Percentiles rank a stretch among this genome's conserved stretches.
phyloP scores from a whole-genome alignment of 2,888 invertebrate genomes.

The Drosophila putrida region DNA sequence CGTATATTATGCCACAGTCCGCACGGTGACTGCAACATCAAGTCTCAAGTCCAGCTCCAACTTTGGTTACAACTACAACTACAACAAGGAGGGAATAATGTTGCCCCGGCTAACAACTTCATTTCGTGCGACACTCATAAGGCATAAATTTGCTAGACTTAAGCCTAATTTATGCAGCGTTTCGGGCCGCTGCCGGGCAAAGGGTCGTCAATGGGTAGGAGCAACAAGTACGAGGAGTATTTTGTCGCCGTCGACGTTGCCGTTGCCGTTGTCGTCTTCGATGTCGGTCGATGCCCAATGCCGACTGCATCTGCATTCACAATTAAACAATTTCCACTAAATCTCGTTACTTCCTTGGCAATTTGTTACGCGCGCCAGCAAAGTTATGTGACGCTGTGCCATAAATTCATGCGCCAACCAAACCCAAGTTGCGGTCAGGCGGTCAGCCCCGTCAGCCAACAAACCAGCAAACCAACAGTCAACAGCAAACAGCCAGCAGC shows the following conservation, averaged over 20 bases:
- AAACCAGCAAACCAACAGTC: too few relatives aligned
- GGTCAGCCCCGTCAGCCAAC: conserved; percentile 30
- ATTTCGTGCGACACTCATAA: conserved; percentile 83
- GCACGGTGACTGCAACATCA: conserved; percentile 10
- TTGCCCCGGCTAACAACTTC: conserved; percentile 85
- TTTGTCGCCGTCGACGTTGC: conserved; percentile 57
- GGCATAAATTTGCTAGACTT: conserved; percentile 84
- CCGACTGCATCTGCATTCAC: conserved; percentile 82
- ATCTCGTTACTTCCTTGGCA: conserved; percentile 84
- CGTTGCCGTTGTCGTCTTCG: conserved; percentile 8
- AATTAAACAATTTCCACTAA: conserved; percentile 85
- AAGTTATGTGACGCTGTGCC: conserved; percentile 84
- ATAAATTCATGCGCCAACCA: conserved; percentile 82
- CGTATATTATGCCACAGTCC: conserved; percentile 66
- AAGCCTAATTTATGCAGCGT: conserved; percentile 83
- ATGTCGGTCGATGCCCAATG: conserved; percentile 27
- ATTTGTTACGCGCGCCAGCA: conserved; percentile 84
- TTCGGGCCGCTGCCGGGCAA: conserved; percentile 54
- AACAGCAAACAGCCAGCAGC: too few relatives aligned
- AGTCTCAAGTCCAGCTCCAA: conserved; percentile 3
- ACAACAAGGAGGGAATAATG: conserved; percentile 71
- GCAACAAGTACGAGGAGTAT: conserved; percentile 75
- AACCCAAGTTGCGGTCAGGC: conserved; percentile 38
- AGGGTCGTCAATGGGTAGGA: conserved; percentile 59
- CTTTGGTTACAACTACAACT: neutral